These are phyloP conservation scores for Acronicta aceris DNA, from an alignment of 2,888 invertebrate genomes.

Conservation along the genomic window DNA sequence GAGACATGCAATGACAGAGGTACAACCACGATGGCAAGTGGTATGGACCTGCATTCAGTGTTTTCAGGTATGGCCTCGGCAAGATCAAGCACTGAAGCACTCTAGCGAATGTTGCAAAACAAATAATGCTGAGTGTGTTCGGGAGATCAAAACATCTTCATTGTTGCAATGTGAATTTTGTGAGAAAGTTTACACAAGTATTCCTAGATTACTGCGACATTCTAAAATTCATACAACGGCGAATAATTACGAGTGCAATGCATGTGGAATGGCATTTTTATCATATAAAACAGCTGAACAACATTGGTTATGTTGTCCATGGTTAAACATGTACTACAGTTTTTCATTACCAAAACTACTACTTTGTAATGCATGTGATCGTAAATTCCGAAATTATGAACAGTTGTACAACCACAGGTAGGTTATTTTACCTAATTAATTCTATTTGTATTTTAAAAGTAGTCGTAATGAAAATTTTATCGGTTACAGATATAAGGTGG, in stretches of 20 bases:
- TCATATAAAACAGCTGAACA: conserved; percentile 80
- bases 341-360: conserved; percentile 82
- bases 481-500: conserved; percentile 78
- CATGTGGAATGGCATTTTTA: conserved; percentile 77
- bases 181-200: conserved; percentile 84
- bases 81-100: conserved; percentile 78
- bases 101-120: conserved; percentile 74
- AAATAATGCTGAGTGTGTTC: conserved; percentile 68
- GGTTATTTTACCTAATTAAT: conserved; percentile 9
- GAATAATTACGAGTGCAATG: conserved; percentile 91
- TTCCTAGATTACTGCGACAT: conserved; percentile 81
- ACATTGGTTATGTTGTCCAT: conserved; percentile 81
- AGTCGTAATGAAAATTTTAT: not conserved
- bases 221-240: conserved; percentile 89
- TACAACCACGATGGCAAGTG: conserved; percentile 81
- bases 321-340: conserved; percentile 77
- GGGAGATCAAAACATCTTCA: conserved; percentile 84
- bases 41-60: conserved; percentile 86
- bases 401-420: conserved; percentile 86
- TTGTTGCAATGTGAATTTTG: conserved; percentile 85
- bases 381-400: conserved; percentile 84
- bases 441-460: not conserved
- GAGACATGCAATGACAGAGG: conserved; percentile 73
- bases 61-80: conserved; percentile 85
- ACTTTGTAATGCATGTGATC: conserved; percentile 84